Evolutionary conservation across 2,888 invertebrate genomes (phyloP).

Genomic region (Conistra vaccinii): DNA sequence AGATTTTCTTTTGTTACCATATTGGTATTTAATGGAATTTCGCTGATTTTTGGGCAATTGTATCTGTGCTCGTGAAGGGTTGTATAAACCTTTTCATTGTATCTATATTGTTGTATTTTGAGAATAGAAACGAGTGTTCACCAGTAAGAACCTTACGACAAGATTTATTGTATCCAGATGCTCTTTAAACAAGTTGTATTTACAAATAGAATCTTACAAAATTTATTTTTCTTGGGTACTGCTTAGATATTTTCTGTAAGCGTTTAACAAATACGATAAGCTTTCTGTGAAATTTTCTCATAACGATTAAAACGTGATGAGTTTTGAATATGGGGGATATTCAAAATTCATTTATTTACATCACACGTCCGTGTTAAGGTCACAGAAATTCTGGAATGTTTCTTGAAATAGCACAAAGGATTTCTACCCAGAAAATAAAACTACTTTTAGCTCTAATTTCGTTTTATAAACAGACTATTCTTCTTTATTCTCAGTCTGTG

Average conservation of each 20-base stretch:
- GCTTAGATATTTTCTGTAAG: slow-evolving; percentile 21
- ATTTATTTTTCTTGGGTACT: slow-evolving; percentile 42
- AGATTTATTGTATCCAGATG: slow-evolving; percentile 54
- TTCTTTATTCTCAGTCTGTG: neutral
- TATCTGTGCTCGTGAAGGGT: slow-evolving; percentile 39
- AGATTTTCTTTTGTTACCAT: slow-evolving; percentile 81
- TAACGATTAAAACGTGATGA: neutral
- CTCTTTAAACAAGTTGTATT: slow-evolving; percentile 36
- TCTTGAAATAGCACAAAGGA: slow-evolving; percentile 16
- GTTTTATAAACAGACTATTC: slow-evolving; percentile 1
- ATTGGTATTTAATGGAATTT: slow-evolving; percentile 65
- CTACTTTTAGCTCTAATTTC: slow-evolving; percentile 2
- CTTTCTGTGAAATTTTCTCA: neutral
- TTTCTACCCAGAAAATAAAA: slow-evolving; percentile 11
- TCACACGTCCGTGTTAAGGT: no score
- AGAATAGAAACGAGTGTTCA: slow-evolving; percentile 46
- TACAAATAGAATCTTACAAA: slow-evolving; percentile 35
- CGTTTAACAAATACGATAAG: slow-evolving; percentile 13
- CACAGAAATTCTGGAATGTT: neutral
- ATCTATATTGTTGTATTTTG: slow-evolving; percentile 39
- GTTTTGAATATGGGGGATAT: no score
- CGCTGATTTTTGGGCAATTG: slow-evolving; percentile 54
- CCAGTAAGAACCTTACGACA: slow-evolving; percentile 32
- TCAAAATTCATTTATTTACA: no score
- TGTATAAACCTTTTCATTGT: slow-evolving; percentile 38